Base-by-base conservation (phyloP, 2,888 invertebrate genomes). In the Melanostoma scalare region DNA sequence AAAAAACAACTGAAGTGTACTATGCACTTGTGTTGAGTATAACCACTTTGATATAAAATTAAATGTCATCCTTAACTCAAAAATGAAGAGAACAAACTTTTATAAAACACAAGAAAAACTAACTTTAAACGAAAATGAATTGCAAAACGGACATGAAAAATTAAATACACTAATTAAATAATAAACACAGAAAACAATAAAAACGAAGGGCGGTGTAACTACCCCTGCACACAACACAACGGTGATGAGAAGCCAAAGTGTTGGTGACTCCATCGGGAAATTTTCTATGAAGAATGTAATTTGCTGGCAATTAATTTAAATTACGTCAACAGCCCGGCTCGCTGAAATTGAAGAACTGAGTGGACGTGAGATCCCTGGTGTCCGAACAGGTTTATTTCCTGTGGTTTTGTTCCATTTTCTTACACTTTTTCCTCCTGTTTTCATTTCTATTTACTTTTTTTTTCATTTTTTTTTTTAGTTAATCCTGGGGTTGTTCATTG, bases 281-380 rank as follows among this genome's bases (percentile, higher is more conserved):
- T 68, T 60, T 63, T 71, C 71, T 75, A 69, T 77, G 60, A 72
- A 78, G 60, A 84, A 86, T 86, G 85, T 86, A 86, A 88, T 87
- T 88, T 86, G 86, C 86, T 87, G 86, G 81, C 87, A 87, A 88
- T 88, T 88, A 87, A 88, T 87, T 87, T 85, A 87, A 88, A 88
- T 88, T 87, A 88, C 77, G 69, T 67, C 71, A 68, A 76, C 71
- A 60, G 48, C 63, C 35, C 63, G 48, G 63, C 31, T 48, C 31
- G 50, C 48, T 55, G 61, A 85, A 65, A 56, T 75, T 85, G 72
- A 74, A 73, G 73, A 63, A 31, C 77, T 82, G 68, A 78, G 73
- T 72, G 68, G 73, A 78, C 68, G 44, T 71, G 63, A 69, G 63
- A 74, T 69, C 73, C 56, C 46, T 58, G 60, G 65, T 79, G 78